Evolutionary conservation across 2,113 vertebrate species (phyloP), one percentile per base, ranked within the genome.

Genomic region (Myocastor coypus): DNA sequence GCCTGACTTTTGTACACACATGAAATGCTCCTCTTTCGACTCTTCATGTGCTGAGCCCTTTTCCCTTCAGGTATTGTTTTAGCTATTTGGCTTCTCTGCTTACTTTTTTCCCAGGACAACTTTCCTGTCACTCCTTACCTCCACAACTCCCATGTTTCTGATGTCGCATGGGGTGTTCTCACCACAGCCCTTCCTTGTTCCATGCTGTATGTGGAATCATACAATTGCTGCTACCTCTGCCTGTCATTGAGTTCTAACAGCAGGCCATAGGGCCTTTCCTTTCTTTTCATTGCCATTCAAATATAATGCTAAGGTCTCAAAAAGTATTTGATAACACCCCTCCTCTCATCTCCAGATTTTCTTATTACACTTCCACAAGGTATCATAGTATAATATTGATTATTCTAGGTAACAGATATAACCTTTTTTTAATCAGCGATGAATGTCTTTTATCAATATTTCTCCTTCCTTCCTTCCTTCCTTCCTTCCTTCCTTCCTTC

Each of bases 351-450:
- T 5, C 4, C 32, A 73, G 37, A 77, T 16, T 86, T 32, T 88
- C 82, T 69, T 87, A 86, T 26, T 77, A 77, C n/a, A 40, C 57
- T 86, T 19, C 86, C 88, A 22, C 26, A 95, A 85, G 37, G 30
- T 16, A 87, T 88, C 11, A 84, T 37, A 40, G 30, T 16, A 87
- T 88, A 8, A 84, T 37, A 40, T 10, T 96, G 52, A n/a, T 37
- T 73, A 96, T 81, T 91, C 94, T 88, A 73, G 3, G 81, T n/a
- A 55, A 84, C 22, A 63, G 24, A 32, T 64, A 1, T 6, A 84
- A 34, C 32, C 0, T 81, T 93, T 75, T 34, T 94, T 68, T 93
- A 19, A 61, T 5, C 6, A 92, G 7, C 78, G 63, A 87, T 87
- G 75, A 26, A 20, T 17, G 64, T 8, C 20, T 89, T 77, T 93